Evolutionary conservation across 2,888 invertebrate species (phyloP).

Genomic region (Drosophila rubida): DNA sequence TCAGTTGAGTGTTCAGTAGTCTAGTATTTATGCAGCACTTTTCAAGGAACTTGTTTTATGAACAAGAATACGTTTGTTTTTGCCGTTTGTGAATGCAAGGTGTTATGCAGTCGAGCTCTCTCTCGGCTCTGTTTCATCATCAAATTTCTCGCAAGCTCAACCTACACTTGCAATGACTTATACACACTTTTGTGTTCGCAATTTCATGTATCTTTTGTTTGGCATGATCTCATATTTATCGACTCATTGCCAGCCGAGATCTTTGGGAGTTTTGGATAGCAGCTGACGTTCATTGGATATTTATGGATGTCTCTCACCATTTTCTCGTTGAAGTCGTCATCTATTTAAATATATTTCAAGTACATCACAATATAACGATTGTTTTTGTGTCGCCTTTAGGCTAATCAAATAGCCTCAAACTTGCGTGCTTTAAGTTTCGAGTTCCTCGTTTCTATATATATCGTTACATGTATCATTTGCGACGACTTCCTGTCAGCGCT

Average conservation of each 20-base stretch:
- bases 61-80: no score
- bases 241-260: slow-evolving; percentile 15
- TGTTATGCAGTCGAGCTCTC: neutral
- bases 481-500: slow-evolving; percentile 56
- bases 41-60: neutral
- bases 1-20: neutral
- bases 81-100: neutral
- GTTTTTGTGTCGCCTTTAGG: neutral
- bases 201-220: slow-evolving; percentile 2
- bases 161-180: slow-evolving; percentile 2
- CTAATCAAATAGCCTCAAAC: slow-evolving; percentile 10
- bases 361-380: neutral
- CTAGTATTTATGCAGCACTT: neutral
- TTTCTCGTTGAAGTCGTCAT: slow-evolving; percentile 13
- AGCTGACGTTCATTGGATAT: slow-evolving; percentile 40
- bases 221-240: slow-evolving; percentile 19
- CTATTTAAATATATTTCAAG: slow-evolving; percentile 6
- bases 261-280: slow-evolving; percentile 40
- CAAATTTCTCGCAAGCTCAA: neutral
- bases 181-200: slow-evolving; percentile 8
- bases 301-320: slow-evolving; percentile 44
- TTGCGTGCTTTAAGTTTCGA: slow-evolving; percentile 5
- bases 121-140: neutral
- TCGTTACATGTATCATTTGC: slow-evolving; percentile 44
- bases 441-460: slow-evolving; percentile 9